Conservation (phyloP, 2,797 vertebrate species). For the Heteromormyrus szaboi region DNA sequence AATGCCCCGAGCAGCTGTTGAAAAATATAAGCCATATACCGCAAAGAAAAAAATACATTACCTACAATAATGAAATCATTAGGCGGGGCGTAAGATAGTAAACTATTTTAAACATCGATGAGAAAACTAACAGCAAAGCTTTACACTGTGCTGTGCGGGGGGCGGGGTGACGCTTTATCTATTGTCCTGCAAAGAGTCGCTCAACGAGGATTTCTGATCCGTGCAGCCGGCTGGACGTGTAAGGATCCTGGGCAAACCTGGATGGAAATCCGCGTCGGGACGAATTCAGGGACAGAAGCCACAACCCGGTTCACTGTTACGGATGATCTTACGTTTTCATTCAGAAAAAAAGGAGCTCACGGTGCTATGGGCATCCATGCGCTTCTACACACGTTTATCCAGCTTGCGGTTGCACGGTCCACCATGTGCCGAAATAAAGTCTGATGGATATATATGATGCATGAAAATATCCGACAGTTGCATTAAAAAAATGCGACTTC, state of each 20-base stretch:
- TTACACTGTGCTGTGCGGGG: neutral
- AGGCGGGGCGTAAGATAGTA: neutral
- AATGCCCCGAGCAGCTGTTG: neutral
- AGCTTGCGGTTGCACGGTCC: neutral
- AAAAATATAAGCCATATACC: neutral
- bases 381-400: neutral
- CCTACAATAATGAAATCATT: neutral
- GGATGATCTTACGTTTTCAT: neutral
- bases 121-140: neutral
- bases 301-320: neutral
- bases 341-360: neutral
- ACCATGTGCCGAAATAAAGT: neutral
- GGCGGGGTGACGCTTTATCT: neutral
- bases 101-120: neutral
- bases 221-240: neutral
- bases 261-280: neutral
- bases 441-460: neutral
- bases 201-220: neutral
- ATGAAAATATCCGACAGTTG: neutral
- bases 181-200: conserved; percentile 10
- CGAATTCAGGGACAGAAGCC: neutral
- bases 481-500: neutral
- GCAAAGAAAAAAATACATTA: neutral
- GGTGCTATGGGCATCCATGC: neutral
- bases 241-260: neutral